Evolutionary conservation across 1,140 invertebrate species (phyloP).

Genomic region (Drosophila virilis): DNA sequence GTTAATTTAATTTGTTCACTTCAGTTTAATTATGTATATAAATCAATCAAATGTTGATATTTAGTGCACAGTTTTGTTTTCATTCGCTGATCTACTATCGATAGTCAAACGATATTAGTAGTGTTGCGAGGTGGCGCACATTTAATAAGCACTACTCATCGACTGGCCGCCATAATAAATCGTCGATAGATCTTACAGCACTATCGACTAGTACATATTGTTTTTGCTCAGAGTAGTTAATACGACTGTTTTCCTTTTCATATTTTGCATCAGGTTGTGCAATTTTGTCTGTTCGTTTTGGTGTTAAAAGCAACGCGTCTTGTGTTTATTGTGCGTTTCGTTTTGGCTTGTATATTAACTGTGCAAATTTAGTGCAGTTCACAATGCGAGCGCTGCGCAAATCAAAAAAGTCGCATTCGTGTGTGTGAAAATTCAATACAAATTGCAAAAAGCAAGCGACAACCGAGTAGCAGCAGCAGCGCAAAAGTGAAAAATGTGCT

Average conservation of each 20-base stretch:
- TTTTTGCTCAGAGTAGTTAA: conserved; percentile 53
- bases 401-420: conserved; percentile 58
- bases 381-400: conserved; percentile 59
- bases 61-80: not conserved
- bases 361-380: conserved; percentile 55
- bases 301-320: conserved; percentile 15
- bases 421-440: conserved; percentile 71
- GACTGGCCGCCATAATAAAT: conserved; percentile 10
- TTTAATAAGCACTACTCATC: not conserved
- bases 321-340: conserved; percentile 4
- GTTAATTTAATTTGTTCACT: no score
- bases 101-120: not conserved
- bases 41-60: not conserved
- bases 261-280: conserved; percentile 55
- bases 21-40: no score
- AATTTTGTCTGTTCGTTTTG: conserved; percentile 39
- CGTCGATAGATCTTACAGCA: conserved; percentile 17
- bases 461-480: not conserved
- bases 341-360: conserved; percentile 42
- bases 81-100: not conserved
- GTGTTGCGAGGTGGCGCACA: not conserved
- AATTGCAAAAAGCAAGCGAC: conserved; percentile 49
- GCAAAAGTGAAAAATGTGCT: conserved; percentile 73
- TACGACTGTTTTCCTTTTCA: conserved; percentile 48
- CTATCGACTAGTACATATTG: conserved; percentile 53